These are phyloP conservation scores for Drosophila anomalata DNA, from an alignment of 2,888 invertebrate species.

Conservation along the genomic window DNA sequence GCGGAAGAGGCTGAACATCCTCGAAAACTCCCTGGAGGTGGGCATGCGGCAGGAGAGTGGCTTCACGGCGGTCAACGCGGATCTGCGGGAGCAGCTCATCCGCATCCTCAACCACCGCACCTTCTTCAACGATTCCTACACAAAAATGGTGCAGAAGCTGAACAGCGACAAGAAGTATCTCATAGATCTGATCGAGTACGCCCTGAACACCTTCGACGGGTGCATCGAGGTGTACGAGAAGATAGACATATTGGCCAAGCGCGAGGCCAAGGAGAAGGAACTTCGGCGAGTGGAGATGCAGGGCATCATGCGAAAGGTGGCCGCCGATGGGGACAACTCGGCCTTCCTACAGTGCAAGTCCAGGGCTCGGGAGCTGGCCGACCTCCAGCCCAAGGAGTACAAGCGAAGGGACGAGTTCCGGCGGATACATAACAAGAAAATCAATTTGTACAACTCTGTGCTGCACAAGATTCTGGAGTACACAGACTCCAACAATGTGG, in stretches of 20 bases:
- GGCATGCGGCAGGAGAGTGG: constrained; percentile 81
- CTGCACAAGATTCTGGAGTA: constrained; percentile 80
- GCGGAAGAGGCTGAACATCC: constrained; percentile 73
- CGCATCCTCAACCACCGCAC: constrained; percentile 78
- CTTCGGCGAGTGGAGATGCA: constrained; percentile 81
- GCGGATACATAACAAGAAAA: constrained; percentile 74
- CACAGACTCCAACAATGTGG: constrained; percentile 73
- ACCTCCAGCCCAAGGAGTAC: constrained; percentile 82
- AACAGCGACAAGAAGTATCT: constrained; percentile 83
- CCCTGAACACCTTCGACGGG: constrained; percentile 81
- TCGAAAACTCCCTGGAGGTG: constrained; percentile 82
- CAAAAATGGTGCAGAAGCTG: constrained; percentile 80
- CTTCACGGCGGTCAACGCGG: constrained; percentile 78
- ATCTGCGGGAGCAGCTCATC: constrained; percentile 76
- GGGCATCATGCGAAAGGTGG: constrained; percentile 78
- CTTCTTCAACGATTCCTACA: constrained; percentile 81
- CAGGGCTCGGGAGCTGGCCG: constrained; percentile 67
- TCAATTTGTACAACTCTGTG: constrained; percentile 80
- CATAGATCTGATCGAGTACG: constrained; percentile 82
- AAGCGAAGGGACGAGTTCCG: constrained; percentile 79
- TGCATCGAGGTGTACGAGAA: constrained; percentile 82
- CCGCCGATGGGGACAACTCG: constrained; percentile 76
- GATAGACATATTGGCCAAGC: constrained; percentile 75
- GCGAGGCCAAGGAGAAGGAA: constrained; percentile 76
- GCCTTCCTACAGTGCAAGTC: constrained; percentile 80